Base-by-base conservation (phyloP, 2,113 vertebrate genomes). In the Zosterops pallidus region DNA sequence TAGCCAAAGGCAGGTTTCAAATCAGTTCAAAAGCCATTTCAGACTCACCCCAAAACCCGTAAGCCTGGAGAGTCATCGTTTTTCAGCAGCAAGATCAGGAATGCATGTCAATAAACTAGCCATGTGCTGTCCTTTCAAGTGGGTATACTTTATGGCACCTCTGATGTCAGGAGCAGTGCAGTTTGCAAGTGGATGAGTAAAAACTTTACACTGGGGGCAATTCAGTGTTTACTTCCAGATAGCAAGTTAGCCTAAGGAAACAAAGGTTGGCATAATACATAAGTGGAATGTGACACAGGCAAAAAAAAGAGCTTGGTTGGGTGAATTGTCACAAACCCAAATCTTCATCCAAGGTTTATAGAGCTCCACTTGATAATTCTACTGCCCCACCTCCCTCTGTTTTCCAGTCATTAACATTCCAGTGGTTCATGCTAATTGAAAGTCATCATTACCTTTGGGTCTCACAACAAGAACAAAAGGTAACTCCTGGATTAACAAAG, bases 141-240 rank as follows among this genome's bases (percentile, higher is more conserved):
- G 60, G 31, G 6, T 26, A 12, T 41, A 29, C 8, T 92, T 95
- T 70, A 90, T 67, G 47, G 90, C 64, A 93, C 46, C 57, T 53
- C 84, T 76, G 62, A 71, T 83, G 50, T 70, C 84, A 90, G 69
- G 52, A 64, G 67, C 74, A 49, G 50, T 59, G 71, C 56, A 74
- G 75, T 67, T 95, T 94, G 47, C 52, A 88, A 88, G 59, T 14
- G 60, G 68, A 77, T 52, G 47, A 80, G 47, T 17, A 42, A n/a
- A 59, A 89, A 47, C 82, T 70, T 95, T 92, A 83, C 87, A 20
- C 0, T 42, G 42, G 42, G 79, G 46, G 75, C 47, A 91, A 77
- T 93, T 90, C 4, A 4, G 56, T 24, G n/a, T 93, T 97, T 93
- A 53, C 68, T 62, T 83, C 55, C 83, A 88, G 93, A 96, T 78